These are phyloP conservation scores for Staurois parvus DNA, from an alignment of 2,797 vertebrate species.

Conservation along the genomic window DNA sequence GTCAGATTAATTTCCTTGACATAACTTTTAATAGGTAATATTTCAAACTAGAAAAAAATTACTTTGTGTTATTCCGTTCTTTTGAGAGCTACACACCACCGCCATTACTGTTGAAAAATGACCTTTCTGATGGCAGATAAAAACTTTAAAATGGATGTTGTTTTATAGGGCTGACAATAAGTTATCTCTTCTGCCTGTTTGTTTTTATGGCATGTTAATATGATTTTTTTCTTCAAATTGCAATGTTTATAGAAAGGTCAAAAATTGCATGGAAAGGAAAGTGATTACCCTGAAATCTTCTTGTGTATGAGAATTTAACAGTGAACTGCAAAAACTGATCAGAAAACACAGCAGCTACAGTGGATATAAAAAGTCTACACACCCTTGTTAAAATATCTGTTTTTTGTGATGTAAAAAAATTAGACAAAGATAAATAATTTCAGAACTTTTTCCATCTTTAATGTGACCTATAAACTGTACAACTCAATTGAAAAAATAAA, in stretches of 20 bases:
- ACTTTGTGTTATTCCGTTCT: slow-evolving; percentile 22
- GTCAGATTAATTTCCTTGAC: slow-evolving; percentile 35
- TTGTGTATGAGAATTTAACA: neutral
- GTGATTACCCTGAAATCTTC: neutral
- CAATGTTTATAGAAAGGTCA: neutral
- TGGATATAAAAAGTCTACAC: too few species aligned
- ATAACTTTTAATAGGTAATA: slow-evolving; percentile 45
- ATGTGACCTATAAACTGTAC: too few species aligned
- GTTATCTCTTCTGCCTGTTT: slow-evolving; percentile 14
- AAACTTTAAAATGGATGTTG: slow-evolving; percentile 20
- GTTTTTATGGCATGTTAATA: slow-evolving; percentile 35
- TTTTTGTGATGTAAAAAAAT: too few species aligned
- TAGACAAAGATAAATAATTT: too few species aligned
- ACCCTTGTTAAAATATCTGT: too few species aligned
- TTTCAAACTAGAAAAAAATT: slow-evolving; percentile 37
- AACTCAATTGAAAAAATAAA: too few species aligned
- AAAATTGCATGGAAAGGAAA: neutral
- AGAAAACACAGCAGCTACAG: too few species aligned
- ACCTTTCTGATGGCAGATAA: slow-evolving; percentile 33
- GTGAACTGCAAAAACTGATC: too few species aligned
- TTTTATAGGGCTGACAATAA: slow-evolving; percentile 22
- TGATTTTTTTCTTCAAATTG: neutral
- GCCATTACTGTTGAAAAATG: slow-evolving; percentile 4
- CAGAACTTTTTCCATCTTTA: too few species aligned
- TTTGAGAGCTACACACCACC: neutral